Base-by-base conservation (phyloP, 92 coral and sea anemone species). In the Isaurus tuberculatus region DNA sequence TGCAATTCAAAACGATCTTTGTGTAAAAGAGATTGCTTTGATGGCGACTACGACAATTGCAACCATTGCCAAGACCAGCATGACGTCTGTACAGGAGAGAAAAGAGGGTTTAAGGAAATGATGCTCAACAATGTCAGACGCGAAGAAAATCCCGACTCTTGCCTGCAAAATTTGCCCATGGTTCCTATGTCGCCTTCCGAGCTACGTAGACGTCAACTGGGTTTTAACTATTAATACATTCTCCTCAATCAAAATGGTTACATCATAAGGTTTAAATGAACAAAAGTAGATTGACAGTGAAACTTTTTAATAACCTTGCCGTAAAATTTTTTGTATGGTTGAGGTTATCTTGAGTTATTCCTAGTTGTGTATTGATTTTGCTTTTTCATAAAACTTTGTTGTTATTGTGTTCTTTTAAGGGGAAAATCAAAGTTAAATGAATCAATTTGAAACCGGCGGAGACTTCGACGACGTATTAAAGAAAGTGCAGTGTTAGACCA, bases 131-230 rank as follows among this genome's bases (percentile, higher is more conserved):
- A 63, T 26, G 27, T 3, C 69, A 63, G 27, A 27, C 69, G 69
- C 15, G 69, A 10, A 9, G 36, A 22, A 26, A 63, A 63, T 27
- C 69, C 69, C 10, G 7, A 26, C 2, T 33, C 69, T 63, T 63
- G 69, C 19, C n/a, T 10, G 31, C 14, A 63, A 9, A 33, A 26
- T 34, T 29, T 63, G 32, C 69, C 5, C 3, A 63, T 63, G 69
- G 34, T 5, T 63, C 6, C 15, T 0, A 13, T 25, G 69, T 9
- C 69, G 69, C 19, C 16, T 0, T 29, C 31, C 6, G 69, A 63
- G 19, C 17, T 63, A 2, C 69, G 69, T 13, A 26, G 69, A 63
- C 69, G 69, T 30, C 75, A 61, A 46, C 80, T 78, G 23, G 65
- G 79, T 17, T 79, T 33, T 32, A 49, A 68, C 51, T 29, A 63